A percentile compares a stretch with the other conserved stretches of the same genome.
Evolutionary conservation across 2,113 vertebrate genomes (phyloP).

Genomic region (Epinephelus moara): DNA sequence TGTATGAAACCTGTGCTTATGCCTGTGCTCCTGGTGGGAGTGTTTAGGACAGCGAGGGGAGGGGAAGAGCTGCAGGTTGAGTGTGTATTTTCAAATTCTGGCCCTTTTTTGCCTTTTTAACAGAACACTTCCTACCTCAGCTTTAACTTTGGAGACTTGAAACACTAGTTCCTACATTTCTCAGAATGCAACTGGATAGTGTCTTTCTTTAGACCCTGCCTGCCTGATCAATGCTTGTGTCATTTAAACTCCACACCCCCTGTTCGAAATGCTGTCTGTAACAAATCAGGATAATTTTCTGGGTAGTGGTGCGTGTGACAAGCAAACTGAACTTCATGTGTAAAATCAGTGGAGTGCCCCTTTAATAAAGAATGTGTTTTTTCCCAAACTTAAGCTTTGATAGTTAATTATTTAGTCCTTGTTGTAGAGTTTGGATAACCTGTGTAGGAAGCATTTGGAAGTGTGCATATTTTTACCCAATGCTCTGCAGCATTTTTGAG

Average conservation of each 20-base stretch:
- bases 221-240: neutral
- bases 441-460: neutral
- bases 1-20: no score
- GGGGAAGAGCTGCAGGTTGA: no score
- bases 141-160: neutral
- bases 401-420: neutral
- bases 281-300: no score
- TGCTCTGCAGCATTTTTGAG: neutral
- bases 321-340: no score
- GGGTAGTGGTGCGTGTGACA: no score
- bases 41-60: no score
- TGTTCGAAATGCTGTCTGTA: neutral
- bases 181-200: neutral
- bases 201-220: neutral
- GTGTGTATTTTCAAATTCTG: no score
- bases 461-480: neutral
- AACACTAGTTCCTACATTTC: neutral
- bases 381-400: neutral
- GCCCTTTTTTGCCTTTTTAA: no score
- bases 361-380: neutral
- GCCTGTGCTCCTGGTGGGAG: no score
- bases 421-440: neutral
- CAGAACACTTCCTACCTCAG: no score
- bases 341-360: no score
- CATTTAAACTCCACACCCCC: neutral